Percentiles rank a stretch among this genome's conserved stretches.
These are phyloP conservation scores for Trypoxylus dichotomus DNA, from an alignment of 1,140 invertebrate genomes.

Conservation along the genomic window DNA sequence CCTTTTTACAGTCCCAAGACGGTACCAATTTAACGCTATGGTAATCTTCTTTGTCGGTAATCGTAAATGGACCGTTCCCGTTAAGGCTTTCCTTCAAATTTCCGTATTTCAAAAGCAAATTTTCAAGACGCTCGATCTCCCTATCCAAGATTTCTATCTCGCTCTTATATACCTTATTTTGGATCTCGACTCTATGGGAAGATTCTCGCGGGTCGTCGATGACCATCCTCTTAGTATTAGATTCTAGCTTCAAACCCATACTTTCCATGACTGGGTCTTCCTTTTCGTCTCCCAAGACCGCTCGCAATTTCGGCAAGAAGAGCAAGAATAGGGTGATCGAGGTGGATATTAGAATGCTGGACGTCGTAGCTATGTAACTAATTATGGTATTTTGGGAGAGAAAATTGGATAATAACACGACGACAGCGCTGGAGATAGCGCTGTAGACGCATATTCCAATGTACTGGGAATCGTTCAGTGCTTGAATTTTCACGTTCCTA, in stretches of 20 bases:
- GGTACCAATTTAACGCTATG: neutral
- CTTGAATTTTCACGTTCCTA: conserved; percentile 93
- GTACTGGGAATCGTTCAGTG: conserved; percentile 96
- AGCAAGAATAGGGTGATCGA: conserved; percentile 83
- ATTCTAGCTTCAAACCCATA: conserved; percentile 84
- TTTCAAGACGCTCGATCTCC: conserved; percentile 75
- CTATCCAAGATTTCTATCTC: conserved; percentile 80
- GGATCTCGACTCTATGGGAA: conserved; percentile 84
- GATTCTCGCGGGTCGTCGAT: conserved; percentile 75
- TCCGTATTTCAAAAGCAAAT: conserved; percentile 33
- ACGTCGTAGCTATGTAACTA: conserved; percentile 80
- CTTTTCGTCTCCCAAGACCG: conserved; percentile 56
- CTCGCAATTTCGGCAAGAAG: conserved; percentile 82
- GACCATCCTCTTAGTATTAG: conserved; percentile 78
- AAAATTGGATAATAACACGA: conserved; percentile 83
- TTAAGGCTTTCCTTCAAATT: neutral
- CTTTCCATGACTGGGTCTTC: conserved; percentile 82
- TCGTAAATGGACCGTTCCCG: neutral
- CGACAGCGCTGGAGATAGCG: conserved; percentile 83
- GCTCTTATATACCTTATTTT: conserved; percentile 85
- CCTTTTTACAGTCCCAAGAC: neutral
- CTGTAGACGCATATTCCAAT: conserved; percentile 93
- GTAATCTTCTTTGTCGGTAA: neutral
- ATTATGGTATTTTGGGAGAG: conserved; percentile 82
- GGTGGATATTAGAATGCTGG: conserved; percentile 81